Evolutionary conservation across 2,888 invertebrate species (phyloP), one percentile per base, ranked within the genome.

Genomic region (Andricus quercusramuli): DNA sequence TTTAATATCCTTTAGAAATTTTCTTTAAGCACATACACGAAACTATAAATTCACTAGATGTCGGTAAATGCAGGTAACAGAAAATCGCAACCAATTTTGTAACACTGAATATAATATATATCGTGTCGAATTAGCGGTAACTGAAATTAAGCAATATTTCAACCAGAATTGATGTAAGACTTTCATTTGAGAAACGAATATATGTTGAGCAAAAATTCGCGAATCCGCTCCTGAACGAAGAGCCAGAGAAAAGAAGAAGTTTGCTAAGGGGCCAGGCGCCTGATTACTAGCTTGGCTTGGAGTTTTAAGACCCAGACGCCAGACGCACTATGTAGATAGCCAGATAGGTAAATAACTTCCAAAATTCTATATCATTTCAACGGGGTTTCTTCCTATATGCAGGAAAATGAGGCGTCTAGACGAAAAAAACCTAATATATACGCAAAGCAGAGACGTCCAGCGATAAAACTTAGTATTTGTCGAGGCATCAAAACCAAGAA

Each of bases 281-380:
- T 88, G 88, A 87, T 86, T 88, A 86, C 87, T 88, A 87, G 86
- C 86, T 62, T 86, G 85, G 83, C 85, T 79, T 84, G 82, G 85
- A 51, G 59, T 70, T 79, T 74, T 77, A 56, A 64, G 65, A 70
- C 41, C 78, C 82, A 82, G 85, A 88, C 86, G 85, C 85, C 87
- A 86, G 86, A 88, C 88, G 59, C 84, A 87, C 88, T 41, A 67
- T 67, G 41, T 67, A 74, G 56, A 86, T 37, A 37, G 37, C 37
- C 37, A 37, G 37, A 37, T 88, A 86, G 85, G 88, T 88, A 88
- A 88, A 88, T 85, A 88, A 86, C 88, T 86, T 88, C 84, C 86
- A 85, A 88, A 87, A 88, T 88, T 88, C 88, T 87, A 88, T 88
- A 88, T 88, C 87, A 88, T 88, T 88, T 88, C 77, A 81, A 80